Percentiles rank a stretch among this genome's conserved stretches.
Evolutionary conservation across 2,888 invertebrate genomes (phyloP).

Genomic region (Agrenia bidenticulata): DNA sequence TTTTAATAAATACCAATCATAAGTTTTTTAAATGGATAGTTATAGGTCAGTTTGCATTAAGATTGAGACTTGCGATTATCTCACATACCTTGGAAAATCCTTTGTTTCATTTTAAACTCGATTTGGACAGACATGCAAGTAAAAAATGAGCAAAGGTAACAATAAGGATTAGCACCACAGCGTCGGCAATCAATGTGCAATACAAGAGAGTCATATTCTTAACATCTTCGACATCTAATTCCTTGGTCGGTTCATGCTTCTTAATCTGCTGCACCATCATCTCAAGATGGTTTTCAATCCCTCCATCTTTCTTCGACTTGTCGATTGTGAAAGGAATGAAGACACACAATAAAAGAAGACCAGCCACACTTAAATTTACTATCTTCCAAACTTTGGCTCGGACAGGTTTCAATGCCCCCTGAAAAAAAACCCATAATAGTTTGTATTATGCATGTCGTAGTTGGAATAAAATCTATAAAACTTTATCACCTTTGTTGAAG

Average conservation of each 20-base stretch:
- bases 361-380: not conserved
- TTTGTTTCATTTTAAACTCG: no score
- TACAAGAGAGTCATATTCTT: conserved; percentile 5
- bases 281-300: conserved; percentile 1
- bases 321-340: conserved; percentile 9
- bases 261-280: not conserved
- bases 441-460: not conserved
- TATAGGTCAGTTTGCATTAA: no score
- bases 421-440: not conserved
- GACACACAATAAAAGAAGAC: not conserved
- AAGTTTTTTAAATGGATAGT: no score
- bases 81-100: no score
- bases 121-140: not conserved
- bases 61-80: no score
- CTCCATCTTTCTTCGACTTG: not conserved
- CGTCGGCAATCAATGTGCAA: not conserved
- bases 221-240: not conserved
- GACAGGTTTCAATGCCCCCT: conserved; percentile 1
- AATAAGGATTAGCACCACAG: not conserved
- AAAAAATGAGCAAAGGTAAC: not conserved
- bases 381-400: conserved; percentile 2
- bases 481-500: conserved; percentile 1
- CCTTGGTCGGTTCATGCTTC: not conserved
- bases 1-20: no score
- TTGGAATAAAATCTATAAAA: not conserved